These are phyloP conservation scores for Cryptoleucopteryx plumbea DNA, from an alignment of 2,113 vertebrate genomes.

Conservation along the genomic window DNA sequence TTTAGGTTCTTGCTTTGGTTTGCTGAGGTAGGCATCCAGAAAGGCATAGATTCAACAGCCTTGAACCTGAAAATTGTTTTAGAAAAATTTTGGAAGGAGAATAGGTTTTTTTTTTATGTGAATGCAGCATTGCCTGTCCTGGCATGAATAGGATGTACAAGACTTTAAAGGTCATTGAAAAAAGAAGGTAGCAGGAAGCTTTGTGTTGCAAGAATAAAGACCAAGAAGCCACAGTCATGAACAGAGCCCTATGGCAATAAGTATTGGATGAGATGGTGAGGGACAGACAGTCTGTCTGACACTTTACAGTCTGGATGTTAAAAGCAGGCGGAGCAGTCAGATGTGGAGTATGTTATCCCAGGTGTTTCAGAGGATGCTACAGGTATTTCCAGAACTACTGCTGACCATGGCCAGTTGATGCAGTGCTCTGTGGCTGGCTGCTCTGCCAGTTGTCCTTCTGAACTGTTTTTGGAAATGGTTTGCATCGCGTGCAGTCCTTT, in stretches of 20 bases:
- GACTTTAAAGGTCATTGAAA: background rate
- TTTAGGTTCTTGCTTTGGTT: background rate
- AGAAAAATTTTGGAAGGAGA: background rate
- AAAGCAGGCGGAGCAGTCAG: background rate
- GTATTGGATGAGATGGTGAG: accelerated
- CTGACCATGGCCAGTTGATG: background rate
- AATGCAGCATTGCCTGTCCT: background rate
- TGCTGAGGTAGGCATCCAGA: background rate
- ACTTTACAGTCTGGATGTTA: too few species aligned
- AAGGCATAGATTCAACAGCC: background rate
- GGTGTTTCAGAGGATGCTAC: accelerated
- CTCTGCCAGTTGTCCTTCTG: background rate
- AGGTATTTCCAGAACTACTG: background rate
- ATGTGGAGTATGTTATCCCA: background rate
- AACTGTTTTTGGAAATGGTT: background rate
- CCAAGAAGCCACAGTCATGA: background rate
- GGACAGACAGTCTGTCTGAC: too few species aligned
- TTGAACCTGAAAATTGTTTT: background rate
- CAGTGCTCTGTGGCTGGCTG: background rate
- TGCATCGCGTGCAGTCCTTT: accelerated
- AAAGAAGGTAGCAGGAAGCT: background rate
- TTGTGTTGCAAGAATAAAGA: background rate
- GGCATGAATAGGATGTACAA: background rate
- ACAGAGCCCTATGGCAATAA: background rate
- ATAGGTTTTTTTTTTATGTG: background rate